Evolutionary conservation across 2,888 invertebrate species (phyloP), one percentile per base, ranked within the genome.

Genomic region (Polymixis lichenea): DNA sequence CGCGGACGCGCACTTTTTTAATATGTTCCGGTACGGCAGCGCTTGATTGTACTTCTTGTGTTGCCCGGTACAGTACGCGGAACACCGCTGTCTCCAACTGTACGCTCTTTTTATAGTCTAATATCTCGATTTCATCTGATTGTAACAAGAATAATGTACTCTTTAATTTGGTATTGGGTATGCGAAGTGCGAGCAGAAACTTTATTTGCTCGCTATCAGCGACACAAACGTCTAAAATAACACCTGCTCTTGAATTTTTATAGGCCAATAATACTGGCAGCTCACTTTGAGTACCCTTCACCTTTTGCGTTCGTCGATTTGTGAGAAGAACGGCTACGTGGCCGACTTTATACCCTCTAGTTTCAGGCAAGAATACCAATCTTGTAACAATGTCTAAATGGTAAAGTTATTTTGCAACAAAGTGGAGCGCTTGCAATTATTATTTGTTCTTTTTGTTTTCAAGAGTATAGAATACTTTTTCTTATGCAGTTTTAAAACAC

Each of bases 321-420:
- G 17, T 60, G 5, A 64, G 19, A 77, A 25, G 51, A 56, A 69
- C 19, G 46, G 25, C 25, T 13, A 70, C 55, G 25, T 73, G 43
- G 65, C 60, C 70, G 43, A 68, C 60, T 55, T 60, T 68, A 64
- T 8, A 28, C 55, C 58, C 22, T 62, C 58, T 62, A 67, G 19
- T 38, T 73, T 53, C 69, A 38, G n/a, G 22, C 17, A 25, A 77
- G 43, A 65, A 38, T 67, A 77, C 17, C 28, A 25, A 60, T 68
- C 43, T 58, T 71, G 46, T 72, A 60, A 65, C 55, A 58, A 56
- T 60, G 75, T 46, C 15, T 64, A 49, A 66, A 81, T 73, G 62
- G 71, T 73, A 76, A 71, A 60, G n/a, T 72, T 55, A 74, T 62
- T 81, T 77, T 65, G 77, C 77, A 72, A 82, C 70, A 65, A 68